A percentile compares a stretch with the other conserved stretches of the same genome.
These are phyloP conservation scores for Pteruthius melanotis DNA, from an alignment of 2,113 vertebrate genomes.

Conservation along the genomic window DNA sequence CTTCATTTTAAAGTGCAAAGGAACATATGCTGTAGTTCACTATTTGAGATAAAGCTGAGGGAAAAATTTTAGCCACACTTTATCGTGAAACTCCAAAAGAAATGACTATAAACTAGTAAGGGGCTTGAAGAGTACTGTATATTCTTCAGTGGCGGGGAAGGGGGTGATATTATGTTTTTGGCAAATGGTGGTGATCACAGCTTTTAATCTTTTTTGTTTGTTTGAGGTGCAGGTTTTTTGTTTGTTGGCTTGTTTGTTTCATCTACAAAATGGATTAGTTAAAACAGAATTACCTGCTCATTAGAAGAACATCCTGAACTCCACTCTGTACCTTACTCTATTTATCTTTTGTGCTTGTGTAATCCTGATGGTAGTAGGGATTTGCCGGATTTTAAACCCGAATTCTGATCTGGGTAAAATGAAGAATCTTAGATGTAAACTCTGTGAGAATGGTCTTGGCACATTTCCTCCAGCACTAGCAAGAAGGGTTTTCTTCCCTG, in stretches of 20 bases:
- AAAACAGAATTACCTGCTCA: not conserved
- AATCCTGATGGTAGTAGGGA: not conserved
- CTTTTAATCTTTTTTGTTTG: not conserved
- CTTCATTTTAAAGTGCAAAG: not conserved
- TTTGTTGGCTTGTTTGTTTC: not conserved
- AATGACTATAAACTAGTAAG: not conserved
- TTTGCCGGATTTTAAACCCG: not conserved
- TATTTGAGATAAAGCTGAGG: not conserved
- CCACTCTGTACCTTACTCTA: not conserved
- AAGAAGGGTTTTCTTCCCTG: not conserved
- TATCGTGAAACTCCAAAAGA: not conserved
- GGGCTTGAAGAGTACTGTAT: not conserved
- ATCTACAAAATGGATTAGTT: not conserved
- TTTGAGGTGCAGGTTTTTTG: not conserved
- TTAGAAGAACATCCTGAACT: not conserved
- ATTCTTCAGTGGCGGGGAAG: accelerated
- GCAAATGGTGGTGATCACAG: not conserved
- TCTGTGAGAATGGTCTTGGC: not conserved
- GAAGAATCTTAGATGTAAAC: not conserved
- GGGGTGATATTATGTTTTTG: not conserved
- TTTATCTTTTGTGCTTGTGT: not conserved
- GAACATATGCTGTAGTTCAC: not conserved
- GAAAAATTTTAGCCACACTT: not conserved
- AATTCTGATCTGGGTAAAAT: not conserved
- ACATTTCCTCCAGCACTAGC: not conserved